phyloP scores from a whole-genome alignment of 2,888 invertebrate species.

The Caenorhabditis angaria region DNA sequence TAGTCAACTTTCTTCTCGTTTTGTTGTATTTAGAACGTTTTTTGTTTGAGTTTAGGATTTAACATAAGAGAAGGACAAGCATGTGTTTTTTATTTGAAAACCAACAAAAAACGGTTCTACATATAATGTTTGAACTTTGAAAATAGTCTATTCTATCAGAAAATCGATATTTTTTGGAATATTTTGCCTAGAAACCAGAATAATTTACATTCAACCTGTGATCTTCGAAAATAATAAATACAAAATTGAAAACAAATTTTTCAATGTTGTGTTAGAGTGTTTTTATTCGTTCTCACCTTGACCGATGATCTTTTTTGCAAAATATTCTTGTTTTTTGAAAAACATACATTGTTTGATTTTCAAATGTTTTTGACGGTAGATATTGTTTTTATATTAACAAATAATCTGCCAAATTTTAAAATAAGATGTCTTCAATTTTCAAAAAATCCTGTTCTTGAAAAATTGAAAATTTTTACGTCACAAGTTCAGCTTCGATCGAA shows the following conservation, averaged over 20 bases:
- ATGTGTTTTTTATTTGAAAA: neutral
- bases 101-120: neutral
- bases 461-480: too few species aligned
- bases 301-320: neutral
- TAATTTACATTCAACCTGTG: neutral
- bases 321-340: neutral
- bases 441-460: too few species aligned
- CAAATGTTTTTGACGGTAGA: too few species aligned
- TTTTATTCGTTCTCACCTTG: neutral
- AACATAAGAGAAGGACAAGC: neutral
- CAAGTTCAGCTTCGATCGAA: too few species aligned
- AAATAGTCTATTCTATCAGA: neutral
- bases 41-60: constrained; percentile 2
- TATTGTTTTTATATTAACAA: too few species aligned
- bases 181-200: neutral
- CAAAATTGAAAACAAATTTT: neutral
- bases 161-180: neutral
- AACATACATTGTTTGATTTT: neutral
- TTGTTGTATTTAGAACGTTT: neutral
- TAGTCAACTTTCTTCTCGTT: constrained; percentile 4
- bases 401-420: too few species aligned
- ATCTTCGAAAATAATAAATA: neutral
- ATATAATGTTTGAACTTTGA: neutral
- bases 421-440: too few species aligned
- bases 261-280: neutral